phyloP scores from a whole-genome alignment of 1,140 invertebrate species.

The Ooceraea biroi region DNA sequence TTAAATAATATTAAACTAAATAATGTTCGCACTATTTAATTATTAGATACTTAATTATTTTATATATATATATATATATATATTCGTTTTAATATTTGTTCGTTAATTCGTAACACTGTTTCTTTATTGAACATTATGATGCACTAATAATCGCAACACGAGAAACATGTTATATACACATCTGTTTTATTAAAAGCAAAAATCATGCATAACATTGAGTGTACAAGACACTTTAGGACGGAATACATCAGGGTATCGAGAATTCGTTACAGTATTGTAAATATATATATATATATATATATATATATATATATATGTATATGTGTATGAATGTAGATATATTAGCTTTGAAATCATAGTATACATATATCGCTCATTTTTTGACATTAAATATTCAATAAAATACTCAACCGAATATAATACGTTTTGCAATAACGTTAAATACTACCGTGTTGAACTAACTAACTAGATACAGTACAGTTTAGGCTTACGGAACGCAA shows the following conservation, averaged over 20 bases:
- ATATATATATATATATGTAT: constrained; percentile 26
- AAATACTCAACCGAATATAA: constrained; percentile 55
- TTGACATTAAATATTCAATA: constrained; percentile 72
- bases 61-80: too few relatives aligned
- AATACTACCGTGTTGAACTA: constrained; percentile 21
- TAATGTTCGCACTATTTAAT: constrained; percentile 3
- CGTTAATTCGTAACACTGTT: not conserved
- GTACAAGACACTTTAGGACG: constrained; percentile 72
- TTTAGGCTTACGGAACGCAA: constrained; percentile 13
- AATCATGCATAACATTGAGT: constrained; percentile 66
- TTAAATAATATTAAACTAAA: too few relatives aligned
- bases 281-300: constrained; percentile 45
- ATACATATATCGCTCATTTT: constrained; percentile 63
- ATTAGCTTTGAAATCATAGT: constrained; percentile 68
- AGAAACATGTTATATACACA: constrained; percentile 50
- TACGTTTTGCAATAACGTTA: constrained; percentile 48
- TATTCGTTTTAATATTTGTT: constrained; percentile 16
- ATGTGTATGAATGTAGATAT: constrained; percentile 60
- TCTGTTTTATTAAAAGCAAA: constrained; percentile 73
- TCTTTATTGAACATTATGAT: not conserved
- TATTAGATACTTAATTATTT: constrained; percentile 7
- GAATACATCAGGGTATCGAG: constrained; percentile 73
- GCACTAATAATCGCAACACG: constrained; percentile 5
- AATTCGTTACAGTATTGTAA: constrained; percentile 55
- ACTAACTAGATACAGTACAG: constrained; percentile 11